Evolutionary conservation across 2,888 invertebrate species (phyloP).

Genomic region (Cataglyphis altisquamis): DNA sequence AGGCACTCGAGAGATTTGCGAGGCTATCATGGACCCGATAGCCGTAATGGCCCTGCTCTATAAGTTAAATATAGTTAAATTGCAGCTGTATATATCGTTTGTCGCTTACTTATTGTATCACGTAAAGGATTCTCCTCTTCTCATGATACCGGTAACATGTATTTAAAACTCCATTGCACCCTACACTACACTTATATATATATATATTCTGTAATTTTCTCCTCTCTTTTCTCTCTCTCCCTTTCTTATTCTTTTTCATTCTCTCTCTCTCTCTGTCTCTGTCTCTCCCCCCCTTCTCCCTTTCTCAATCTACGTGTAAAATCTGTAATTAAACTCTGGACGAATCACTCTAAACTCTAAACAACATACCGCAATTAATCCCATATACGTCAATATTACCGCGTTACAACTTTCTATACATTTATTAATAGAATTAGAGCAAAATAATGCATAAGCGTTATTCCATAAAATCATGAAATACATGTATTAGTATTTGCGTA

Average conservation of each 20-base stretch:
- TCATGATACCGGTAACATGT: conserved; percentile 68
- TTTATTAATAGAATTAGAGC: conserved; percentile 71
- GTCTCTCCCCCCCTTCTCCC: conserved; percentile 16
- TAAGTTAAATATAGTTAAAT: conserved; percentile 59
- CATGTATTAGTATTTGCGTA: conserved; percentile 53
- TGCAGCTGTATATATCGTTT: conserved; percentile 45
- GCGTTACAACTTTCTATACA: conserved; percentile 65
- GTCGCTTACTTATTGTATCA: conserved; percentile 59
- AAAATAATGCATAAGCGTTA: conserved; percentile 79
- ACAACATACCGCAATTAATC: conserved; percentile 70
- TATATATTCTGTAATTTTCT: conserved; percentile 47
- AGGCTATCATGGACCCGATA: conserved; percentile 63
- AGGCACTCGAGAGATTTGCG: conserved; percentile 67
- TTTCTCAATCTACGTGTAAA: conserved; percentile 68
- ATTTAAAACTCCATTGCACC: conserved; percentile 67
- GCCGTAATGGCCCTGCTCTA: conserved; percentile 61
- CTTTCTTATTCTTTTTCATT: not conserved
- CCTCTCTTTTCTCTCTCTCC: not conserved
- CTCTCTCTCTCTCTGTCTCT: not conserved
- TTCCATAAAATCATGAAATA: conserved; percentile 71
- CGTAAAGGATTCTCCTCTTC: conserved; percentile 52
- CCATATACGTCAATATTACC: conserved; percentile 60
- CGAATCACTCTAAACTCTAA: conserved; percentile 72
- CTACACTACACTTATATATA: conserved; percentile 44
- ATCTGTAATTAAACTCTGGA: conserved; percentile 76